Base-by-base conservation (phyloP, 1,140 invertebrate genomes). In the Achatina immaculata region DNA sequence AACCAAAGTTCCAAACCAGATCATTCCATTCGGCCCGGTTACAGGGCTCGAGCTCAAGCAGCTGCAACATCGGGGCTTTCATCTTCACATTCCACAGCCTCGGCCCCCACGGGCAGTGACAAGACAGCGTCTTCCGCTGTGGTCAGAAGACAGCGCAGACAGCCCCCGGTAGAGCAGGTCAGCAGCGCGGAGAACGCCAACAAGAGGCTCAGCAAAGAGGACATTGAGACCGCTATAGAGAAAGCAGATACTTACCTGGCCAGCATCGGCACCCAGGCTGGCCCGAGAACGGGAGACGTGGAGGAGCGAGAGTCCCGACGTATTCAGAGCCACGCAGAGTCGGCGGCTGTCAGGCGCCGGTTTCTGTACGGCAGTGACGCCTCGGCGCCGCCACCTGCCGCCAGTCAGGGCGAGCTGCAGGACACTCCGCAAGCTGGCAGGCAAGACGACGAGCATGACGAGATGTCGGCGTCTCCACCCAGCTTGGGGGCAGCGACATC, bases 221-320 rank as follows among this genome's bases (percentile, higher is more conserved):
- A 89, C 76, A 87, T 89, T 55, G 84, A 88, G 62, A 84, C 85
- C 48, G 88, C 88, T 34, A 71, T 89, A 31, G 85, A 86, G 42
- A 82, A 82, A 73, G 88, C 88, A 31, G 87, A 89, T 78, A 84
- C 78, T n/a, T 89, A 89, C 76, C 82, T 86, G 75, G 82, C 84
- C 58, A 83, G 81, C 43, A 36, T 82, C 9, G 16, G 34, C 9
- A 1, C 74, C 7, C 43, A 78, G 19, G 74, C 28, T 9, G 78
- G 69, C 9, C 34, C 31, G 2, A 76, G 66, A 48, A n/a, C 31
- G 19, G 80, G 68, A 21, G 38, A 42, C 0, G 62, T 24, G 28
- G 28, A 73, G 40, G 45, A 80, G 16, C 40, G 28, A 19, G 45
- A 48, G 0, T 55, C 65, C 31, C 43, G 43, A 28, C 28, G 66